phyloP scores from a whole-genome alignment of 1,140 invertebrate genomes.

The Aphis craccivora region DNA sequence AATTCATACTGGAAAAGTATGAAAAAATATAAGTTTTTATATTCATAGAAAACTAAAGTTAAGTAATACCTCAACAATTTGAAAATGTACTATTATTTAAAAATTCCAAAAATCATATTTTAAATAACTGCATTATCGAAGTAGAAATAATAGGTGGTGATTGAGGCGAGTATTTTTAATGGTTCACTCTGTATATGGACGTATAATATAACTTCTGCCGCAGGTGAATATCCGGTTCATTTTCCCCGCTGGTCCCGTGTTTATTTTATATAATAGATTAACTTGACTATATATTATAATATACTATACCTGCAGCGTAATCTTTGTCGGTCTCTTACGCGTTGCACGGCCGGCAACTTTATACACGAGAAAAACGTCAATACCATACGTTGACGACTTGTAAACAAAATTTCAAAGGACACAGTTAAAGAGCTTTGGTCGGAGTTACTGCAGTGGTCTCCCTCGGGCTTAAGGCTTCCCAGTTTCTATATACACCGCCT shows the following conservation, averaged over 20 bases:
- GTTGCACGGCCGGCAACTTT: not conserved
- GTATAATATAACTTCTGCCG: not conserved
- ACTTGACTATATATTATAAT: not conserved
- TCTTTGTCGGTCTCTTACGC: not conserved
- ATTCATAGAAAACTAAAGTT: no score
- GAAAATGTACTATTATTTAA: no score
- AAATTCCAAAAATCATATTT: no score
- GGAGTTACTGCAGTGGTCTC: not conserved
- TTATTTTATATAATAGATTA: constrained; percentile 20
- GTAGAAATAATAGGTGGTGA: no score
- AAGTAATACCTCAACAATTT: no score
- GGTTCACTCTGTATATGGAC: not conserved
- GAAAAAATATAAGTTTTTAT: no score
- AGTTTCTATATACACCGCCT: not conserved
- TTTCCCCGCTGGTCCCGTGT: not conserved
- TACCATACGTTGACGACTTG: constrained; percentile 29
- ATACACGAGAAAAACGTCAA: constrained; percentile 32
- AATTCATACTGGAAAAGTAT: no score
- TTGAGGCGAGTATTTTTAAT: no score
- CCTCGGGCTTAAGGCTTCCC: constrained; percentile 7
- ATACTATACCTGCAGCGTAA: not conserved
- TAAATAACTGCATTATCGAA: no score
- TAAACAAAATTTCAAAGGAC: constrained; percentile 50
- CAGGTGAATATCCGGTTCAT: not conserved
- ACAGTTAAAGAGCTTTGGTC: constrained; percentile 29